Conservation (phyloP, 2,113 vertebrate genomes). For the Megaceryle maxima region DNA sequence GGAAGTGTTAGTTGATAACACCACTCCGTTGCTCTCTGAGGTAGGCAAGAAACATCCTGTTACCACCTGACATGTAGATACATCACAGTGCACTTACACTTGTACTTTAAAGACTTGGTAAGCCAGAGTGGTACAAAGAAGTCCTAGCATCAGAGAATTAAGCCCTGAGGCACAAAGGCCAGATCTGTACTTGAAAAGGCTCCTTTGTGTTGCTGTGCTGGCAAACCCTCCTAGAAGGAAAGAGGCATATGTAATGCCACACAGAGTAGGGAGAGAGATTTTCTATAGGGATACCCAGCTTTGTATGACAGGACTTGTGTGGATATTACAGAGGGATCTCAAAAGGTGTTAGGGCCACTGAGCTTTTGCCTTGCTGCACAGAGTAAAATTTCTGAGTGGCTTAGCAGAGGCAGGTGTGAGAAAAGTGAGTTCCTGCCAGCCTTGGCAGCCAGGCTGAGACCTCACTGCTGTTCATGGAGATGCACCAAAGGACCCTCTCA, state of each 20-base stretch:
- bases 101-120: slow-evolving; percentile 43
- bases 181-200: slow-evolving; percentile 48
- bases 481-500: not conserved
- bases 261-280: not conserved
- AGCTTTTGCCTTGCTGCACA: not conserved
- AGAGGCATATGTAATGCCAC: not conserved
- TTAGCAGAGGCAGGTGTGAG: not conserved
- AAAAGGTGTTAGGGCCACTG: not conserved
- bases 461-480: accelerated
- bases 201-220: slow-evolving; percentile 30
- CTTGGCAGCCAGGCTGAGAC: not conserved
- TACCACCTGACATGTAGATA: not conserved
- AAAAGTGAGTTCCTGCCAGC: not conserved
- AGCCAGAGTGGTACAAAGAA: slow-evolving; percentile 41
- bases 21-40: not conserved
- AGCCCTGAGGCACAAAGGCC: slow-evolving; percentile 55
- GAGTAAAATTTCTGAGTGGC: not conserved
- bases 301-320: not conserved
- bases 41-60: slow-evolving; percentile 48
- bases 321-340: not conserved
- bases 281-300: not conserved
- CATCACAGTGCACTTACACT: slow-evolving; percentile 1
- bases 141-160: slow-evolving; percentile 37
- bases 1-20: slow-evolving; percentile 25
- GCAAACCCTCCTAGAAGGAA: slow-evolving; percentile 21